A percentile compares a stretch with the other conserved stretches of the same genome.
Evolutionary conservation across 2,113 vertebrate species (phyloP).

Genomic region (Rhynchopsitta pachyrhyncha): DNA sequence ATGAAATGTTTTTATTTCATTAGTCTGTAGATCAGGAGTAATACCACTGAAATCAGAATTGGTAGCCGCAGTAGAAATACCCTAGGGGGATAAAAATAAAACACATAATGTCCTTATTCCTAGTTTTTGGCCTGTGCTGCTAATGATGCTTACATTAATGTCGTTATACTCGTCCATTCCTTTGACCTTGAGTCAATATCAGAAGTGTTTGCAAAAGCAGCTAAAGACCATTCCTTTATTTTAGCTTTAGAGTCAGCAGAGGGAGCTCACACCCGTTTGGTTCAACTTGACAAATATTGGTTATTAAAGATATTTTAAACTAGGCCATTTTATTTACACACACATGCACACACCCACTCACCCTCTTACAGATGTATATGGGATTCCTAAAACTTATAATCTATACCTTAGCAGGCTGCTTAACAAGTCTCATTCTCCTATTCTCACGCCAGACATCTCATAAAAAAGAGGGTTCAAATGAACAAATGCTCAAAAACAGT

Average conservation of each 20-base stretch:
- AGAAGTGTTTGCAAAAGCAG: not conserved
- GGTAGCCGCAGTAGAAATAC: not conserved
- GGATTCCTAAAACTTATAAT: not conserved
- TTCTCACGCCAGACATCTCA: not conserved
- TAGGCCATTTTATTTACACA: slow-evolving; percentile 45
- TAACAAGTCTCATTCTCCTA: not conserved
- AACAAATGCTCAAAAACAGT: not conserved
- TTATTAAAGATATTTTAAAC: slow-evolving; percentile 32
- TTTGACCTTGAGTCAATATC: slow-evolving; percentile 68
- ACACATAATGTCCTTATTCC: not conserved
- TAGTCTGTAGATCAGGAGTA: not conserved
- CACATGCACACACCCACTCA: not conserved
- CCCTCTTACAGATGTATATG: not conserved
- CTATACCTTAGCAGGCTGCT: not conserved
- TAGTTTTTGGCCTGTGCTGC: not conserved
- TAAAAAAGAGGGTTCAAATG: not conserved
- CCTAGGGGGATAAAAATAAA: not conserved
- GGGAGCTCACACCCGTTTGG: slow-evolving; percentile 36
- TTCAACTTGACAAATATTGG: not conserved
- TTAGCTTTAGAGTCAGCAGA: not conserved
- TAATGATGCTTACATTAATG: not conserved
- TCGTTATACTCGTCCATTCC: not conserved
- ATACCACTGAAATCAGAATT: not conserved
- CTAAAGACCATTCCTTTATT: not conserved
- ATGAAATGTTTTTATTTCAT: not conserved